Conservation (phyloP, 1,140 invertebrate species). For the Tenebrio molitor region DNA sequence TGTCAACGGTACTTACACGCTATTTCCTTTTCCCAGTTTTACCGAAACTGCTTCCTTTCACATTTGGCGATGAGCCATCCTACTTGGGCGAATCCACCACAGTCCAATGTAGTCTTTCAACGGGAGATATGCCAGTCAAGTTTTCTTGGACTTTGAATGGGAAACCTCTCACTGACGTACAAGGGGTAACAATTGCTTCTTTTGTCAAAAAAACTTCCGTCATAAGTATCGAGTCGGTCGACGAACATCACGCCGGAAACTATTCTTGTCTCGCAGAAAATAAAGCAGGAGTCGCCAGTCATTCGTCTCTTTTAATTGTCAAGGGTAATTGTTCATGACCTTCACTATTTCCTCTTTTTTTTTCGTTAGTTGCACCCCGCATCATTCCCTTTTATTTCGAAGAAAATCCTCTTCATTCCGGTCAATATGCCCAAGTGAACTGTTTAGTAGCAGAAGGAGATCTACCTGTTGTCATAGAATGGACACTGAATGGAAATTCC, state of each 20-base stretch:
- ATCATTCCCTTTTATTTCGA: conserved; percentile 79
- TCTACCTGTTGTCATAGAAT: conserved; percentile 76
- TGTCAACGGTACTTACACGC: conserved; percentile 68
- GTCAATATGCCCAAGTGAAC: conserved; percentile 79
- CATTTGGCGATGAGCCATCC: conserved; percentile 73
- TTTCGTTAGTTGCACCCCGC: conserved; percentile 73
- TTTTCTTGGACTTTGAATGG: conserved; percentile 68
- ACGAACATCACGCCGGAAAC: conserved; percentile 80
- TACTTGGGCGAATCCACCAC: conserved; percentile 65
- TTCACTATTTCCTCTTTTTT: conserved; percentile 46
- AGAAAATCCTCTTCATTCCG: conserved; percentile 77
- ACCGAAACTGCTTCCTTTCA: conserved; percentile 78
- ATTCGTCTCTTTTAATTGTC: conserved; percentile 77
- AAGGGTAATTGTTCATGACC: conserved; percentile 70
- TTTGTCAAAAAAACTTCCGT: conserved; percentile 79
- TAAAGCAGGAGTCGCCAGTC: conserved; percentile 75
- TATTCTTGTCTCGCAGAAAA: conserved; percentile 81
- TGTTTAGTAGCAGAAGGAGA: conserved; percentile 82
- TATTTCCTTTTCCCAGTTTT: conserved; percentile 58
- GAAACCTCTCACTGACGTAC: conserved; percentile 54
- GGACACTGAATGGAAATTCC: conserved; percentile 74
- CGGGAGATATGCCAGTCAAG: conserved; percentile 60
- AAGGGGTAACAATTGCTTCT: conserved; percentile 64
- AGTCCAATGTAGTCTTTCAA: conserved; percentile 58
- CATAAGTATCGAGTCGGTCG: conserved; percentile 81